These are phyloP conservation scores for Phaenicophaeus curvirostris DNA, from an alignment of 2,797 vertebrate genomes.

Conservation along the genomic window DNA sequence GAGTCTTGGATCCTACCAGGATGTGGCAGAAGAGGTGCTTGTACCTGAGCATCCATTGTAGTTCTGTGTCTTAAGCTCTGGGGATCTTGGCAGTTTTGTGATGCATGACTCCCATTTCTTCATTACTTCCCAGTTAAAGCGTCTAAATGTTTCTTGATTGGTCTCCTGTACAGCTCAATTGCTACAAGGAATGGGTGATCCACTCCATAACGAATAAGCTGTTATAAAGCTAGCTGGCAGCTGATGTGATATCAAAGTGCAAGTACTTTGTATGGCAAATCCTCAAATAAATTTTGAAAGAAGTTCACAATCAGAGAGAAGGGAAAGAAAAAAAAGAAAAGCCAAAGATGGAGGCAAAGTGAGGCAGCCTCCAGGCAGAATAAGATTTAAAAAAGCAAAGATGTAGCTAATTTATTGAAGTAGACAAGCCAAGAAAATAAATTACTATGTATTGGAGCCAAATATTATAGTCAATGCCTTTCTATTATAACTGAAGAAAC, in stretches of 20 bases:
- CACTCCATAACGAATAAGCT: background rate
- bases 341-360: background rate
- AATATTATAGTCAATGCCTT: background rate
- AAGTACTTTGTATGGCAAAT: background rate
- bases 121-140: background rate
- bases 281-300: background rate
- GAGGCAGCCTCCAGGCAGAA: background rate
- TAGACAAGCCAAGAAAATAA: slow-evolving; percentile 12
- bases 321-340: background rate
- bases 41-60: rapidly evolving
- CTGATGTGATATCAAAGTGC: background rate
- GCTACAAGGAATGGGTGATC: background rate
- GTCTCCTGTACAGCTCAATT: background rate
- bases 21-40: background rate
- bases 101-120: background rate
- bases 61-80: background rate
- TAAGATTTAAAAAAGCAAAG: background rate
- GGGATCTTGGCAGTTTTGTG: background rate
- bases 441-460: background rate
- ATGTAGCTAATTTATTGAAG: background rate
- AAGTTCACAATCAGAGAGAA: background rate
- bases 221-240: background rate
- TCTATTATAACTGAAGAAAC: background rate
- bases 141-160: background rate
- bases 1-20: background rate